Evolutionary conservation across 1,140 invertebrate species (phyloP).

Genomic region (Trinorchestia longiramus): DNA sequence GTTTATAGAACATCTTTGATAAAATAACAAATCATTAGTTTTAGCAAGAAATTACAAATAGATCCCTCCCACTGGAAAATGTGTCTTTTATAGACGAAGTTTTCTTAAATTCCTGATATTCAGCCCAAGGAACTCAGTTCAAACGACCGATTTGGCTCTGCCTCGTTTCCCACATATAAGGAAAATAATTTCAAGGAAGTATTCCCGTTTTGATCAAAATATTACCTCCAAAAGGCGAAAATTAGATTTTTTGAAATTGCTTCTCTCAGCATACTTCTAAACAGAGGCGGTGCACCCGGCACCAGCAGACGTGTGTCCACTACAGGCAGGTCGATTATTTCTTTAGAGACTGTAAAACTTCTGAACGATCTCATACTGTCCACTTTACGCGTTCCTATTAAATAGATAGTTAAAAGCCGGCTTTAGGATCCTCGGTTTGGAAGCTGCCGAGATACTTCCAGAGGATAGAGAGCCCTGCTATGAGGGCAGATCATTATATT

Average conservation of each 20-base stretch:
- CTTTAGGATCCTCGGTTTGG: neutral
- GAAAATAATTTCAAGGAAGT: neutral
- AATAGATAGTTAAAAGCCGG: neutral
- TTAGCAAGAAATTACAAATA: neutral
- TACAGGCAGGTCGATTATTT: constrained; percentile 18
- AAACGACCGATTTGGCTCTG: neutral
- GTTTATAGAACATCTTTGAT: neutral
- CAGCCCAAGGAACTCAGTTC: neutral
- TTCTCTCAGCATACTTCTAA: neutral
- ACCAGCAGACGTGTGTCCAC: neutral
- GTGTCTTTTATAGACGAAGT: neutral
- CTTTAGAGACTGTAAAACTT: constrained; percentile 44
- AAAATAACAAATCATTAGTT: neutral
- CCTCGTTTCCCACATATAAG: neutral
- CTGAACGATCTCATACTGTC: constrained; percentile 42
- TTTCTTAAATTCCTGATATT: neutral
- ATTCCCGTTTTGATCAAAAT: neutral
- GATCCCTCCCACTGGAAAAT: neutral
- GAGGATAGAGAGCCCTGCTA: neutral
- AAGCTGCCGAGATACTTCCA: neutral
- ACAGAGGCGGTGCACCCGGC: neutral
- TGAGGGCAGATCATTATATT: neutral
- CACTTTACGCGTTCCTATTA: constrained; percentile 32
- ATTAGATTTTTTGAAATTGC: neutral
- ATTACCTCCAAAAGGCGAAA: neutral